A percentile compares a stretch with the other conserved stretches of the same genome.
phyloP scores from a whole-genome alignment of 2,888 invertebrate species.

The Idaea aversata region DNA sequence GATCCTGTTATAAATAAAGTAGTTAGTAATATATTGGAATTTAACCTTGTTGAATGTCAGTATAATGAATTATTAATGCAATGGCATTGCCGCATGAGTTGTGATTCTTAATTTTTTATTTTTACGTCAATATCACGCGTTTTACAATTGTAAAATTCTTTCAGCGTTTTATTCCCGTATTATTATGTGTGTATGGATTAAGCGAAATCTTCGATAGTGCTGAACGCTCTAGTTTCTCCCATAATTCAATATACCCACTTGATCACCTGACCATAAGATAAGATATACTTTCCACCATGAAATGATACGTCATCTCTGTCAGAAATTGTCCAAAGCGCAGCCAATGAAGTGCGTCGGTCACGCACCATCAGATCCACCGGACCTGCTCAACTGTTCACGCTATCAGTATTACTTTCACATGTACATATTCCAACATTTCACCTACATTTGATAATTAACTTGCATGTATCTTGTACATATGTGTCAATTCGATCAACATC shows the following conservation, averaged over 20 bases:
- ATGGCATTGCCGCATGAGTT: conserved; percentile 11
- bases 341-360: conserved; percentile 55
- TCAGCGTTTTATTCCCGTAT: background rate
- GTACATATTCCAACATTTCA: conserved; percentile 58
- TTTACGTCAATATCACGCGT: too few species aligned
- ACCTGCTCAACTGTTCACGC: conserved; percentile 43
- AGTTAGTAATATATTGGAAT: background rate
- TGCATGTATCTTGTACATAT: conserved; percentile 24
- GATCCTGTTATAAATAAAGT: background rate
- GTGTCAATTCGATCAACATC: conserved; percentile 19
- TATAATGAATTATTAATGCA: background rate
- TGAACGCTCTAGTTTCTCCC: conserved; percentile 17
- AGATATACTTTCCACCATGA: conserved; percentile 1
- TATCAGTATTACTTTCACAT: conserved; percentile 63
- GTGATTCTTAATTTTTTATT: background rate
- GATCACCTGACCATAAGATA: conserved; percentile 10
- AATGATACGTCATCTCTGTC: conserved; percentile 25
- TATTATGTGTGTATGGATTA: background rate
- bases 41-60: background rate
- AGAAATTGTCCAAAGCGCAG: conserved; percentile 33
- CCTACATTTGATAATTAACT: conserved; percentile 50
- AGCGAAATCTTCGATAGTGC: background rate
- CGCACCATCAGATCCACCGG: conserved; percentile 48
- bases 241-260: conserved; percentile 14
- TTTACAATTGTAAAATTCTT: too few species aligned